Evolutionary conservation across 2,113 vertebrate genomes (phyloP).

Genomic region (Elgaria multicarinata): DNA sequence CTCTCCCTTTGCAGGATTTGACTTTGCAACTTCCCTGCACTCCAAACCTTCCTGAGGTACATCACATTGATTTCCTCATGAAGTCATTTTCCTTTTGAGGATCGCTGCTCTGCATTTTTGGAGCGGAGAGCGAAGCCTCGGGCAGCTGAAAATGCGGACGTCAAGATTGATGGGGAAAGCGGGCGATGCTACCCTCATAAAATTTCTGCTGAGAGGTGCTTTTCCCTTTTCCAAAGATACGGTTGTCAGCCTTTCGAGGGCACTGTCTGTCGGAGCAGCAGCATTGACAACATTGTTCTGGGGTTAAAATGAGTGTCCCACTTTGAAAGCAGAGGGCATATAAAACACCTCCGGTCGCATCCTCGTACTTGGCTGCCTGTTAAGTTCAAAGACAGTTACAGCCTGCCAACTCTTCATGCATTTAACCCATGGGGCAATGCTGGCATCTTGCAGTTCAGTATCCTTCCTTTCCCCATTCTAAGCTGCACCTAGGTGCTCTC

Average conservation of each 20-base stretch:
- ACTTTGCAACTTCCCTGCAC: no score
- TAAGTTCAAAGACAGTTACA: background rate
- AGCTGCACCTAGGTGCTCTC: background rate
- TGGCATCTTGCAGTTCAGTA: background rate
- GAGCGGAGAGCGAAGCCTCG: background rate
- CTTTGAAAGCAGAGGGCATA: background rate
- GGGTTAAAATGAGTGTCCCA: no score
- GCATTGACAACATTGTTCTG: background rate
- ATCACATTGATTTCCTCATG: background rate
- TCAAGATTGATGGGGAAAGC: background rate
- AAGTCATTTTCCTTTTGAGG: background rate
- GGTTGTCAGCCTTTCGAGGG: background rate
- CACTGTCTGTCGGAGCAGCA: background rate
- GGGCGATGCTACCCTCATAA: no score
- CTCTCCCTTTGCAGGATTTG: background rate
- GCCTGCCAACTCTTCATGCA: background rate
- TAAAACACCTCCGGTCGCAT: background rate
- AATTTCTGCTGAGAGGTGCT: background rate
- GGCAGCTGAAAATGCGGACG: background rate
- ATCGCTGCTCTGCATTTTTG: background rate
- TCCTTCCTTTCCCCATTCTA: no score
- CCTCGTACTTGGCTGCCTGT: background rate
- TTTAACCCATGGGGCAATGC: no score
- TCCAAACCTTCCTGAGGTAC: accelerated
- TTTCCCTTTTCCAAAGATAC: background rate